Evolutionary conservation across 1,140 invertebrate genomes (phyloP).

Genomic region (Chlorops oryzae): DNA sequence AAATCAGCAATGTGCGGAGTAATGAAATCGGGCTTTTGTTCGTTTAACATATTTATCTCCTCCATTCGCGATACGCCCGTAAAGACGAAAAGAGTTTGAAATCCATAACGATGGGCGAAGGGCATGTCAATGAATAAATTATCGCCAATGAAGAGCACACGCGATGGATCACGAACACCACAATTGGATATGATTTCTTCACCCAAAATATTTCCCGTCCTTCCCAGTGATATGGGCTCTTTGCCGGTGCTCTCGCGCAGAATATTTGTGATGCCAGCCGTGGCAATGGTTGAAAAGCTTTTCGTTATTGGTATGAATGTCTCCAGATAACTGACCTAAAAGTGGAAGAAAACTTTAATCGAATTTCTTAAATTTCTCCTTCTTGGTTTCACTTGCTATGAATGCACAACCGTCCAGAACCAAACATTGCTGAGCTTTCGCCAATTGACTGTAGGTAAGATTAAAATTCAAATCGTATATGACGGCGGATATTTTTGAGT

Average conservation of each 20-base stretch:
- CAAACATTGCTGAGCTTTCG: conserved; percentile 8
- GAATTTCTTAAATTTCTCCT: too few species aligned
- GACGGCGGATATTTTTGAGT: conserved; percentile 15
- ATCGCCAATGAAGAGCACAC: conserved; percentile 55
- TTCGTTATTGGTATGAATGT: too few species aligned
- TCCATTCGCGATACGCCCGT: conserved; percentile 45
- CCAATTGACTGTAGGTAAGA: conserved; percentile 8
- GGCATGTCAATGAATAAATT: conserved; percentile 53
- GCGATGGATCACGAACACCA: conserved; percentile 46
- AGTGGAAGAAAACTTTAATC: too few species aligned
- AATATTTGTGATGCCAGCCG: conserved; percentile 45
- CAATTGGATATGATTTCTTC: conserved; percentile 39
- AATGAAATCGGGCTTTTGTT: conserved; percentile 40
- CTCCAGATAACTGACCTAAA: too few species aligned
- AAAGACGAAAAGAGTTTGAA: conserved; percentile 49
- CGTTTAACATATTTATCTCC: conserved; percentile 7
- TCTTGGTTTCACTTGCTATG: conserved; percentile 11
- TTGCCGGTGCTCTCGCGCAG: conserved; percentile 40
- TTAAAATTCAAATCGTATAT: conserved; percentile 14
- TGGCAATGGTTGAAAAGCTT: too few species aligned
- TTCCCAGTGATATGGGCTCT: conserved; percentile 47
- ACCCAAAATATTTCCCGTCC: conserved; percentile 49
- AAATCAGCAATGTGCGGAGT: conserved; percentile 27
- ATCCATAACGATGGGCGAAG: conserved; percentile 49
- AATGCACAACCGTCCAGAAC: conserved; percentile 6